phyloP scores from a whole-genome alignment of 2,888 invertebrate species.

The Rutpela maculata region DNA sequence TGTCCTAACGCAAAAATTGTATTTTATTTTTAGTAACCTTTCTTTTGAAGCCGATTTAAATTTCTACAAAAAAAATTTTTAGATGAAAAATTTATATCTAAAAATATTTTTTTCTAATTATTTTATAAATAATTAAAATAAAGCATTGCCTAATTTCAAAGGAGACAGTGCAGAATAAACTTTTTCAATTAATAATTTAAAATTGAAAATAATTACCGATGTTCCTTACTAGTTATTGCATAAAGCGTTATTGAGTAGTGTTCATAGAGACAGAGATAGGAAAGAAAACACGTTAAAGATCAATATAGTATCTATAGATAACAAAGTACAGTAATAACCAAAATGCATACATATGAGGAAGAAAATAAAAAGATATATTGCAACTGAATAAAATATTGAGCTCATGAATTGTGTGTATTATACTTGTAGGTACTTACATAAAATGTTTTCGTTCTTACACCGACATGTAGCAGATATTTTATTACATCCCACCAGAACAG shows the following conservation, averaged over 20 bases:
- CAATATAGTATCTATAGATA: constrained; percentile 22
- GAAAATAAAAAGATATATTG: not conserved
- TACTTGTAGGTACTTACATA: not conserved
- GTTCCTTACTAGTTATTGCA: not conserved
- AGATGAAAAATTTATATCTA: too few relatives aligned
- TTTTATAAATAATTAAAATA: too few relatives aligned
- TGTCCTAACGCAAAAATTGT: too few relatives aligned
- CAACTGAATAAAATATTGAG: not conserved
- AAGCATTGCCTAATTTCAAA: too few relatives aligned
- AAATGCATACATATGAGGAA: not conserved
- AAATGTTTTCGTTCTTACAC: not conserved
- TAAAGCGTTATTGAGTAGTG: not conserved
- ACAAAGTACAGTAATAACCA: constrained; percentile 23
- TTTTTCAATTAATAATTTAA: too few relatives aligned
- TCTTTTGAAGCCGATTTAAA: too few relatives aligned
- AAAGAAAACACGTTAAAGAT: constrained; percentile 26
- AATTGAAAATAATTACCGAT: constrained; percentile 15
- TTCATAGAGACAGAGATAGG: constrained; percentile 5
- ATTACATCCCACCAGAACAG: not conserved
- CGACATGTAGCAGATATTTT: not conserved
- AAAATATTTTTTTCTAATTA: too few relatives aligned
- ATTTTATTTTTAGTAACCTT: too few relatives aligned
- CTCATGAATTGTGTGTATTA: not conserved
- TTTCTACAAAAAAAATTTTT: too few relatives aligned
- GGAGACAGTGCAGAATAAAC: too few relatives aligned